phyloP scores from a whole-genome alignment of 2,797 vertebrate genomes.

The Crenuchus spilurus region DNA sequence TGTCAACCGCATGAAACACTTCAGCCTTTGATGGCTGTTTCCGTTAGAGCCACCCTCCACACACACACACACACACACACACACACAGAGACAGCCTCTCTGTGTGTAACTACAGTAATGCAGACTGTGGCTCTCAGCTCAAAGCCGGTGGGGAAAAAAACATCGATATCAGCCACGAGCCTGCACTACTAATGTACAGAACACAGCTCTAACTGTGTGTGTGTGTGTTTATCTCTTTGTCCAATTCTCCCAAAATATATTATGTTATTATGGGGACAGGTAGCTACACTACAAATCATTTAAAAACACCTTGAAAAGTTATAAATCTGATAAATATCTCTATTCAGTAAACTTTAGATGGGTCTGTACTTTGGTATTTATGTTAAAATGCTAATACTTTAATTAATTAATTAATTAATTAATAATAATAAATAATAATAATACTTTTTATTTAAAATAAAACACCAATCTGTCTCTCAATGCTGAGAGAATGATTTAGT shows the following conservation, averaged over 20 bases:
- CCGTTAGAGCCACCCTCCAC: slow-evolving; percentile 58
- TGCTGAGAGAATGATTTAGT: too few species aligned
- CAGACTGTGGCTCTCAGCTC: slow-evolving; percentile 35
- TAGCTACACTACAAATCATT: not conserved
- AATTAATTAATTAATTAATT: too few species aligned
- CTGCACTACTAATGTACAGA: not conserved
- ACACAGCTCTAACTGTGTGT: not conserved
- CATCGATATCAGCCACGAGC: not conserved
- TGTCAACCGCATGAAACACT: slow-evolving; percentile 61
- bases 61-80: not conserved
- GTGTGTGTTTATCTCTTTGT: not conserved
- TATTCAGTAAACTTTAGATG: too few species aligned
- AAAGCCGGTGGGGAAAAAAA: slow-evolving; percentile 22
- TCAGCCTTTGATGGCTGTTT: slow-evolving; percentile 67
- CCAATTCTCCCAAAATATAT: not conserved
- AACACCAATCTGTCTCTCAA: too few species aligned
- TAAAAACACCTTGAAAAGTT: too few species aligned
- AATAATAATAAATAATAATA: too few species aligned
- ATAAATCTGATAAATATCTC: too few species aligned
- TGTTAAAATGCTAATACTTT: too few species aligned
- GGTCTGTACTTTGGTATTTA: too few species aligned
- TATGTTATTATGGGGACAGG: not conserved
- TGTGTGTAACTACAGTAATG: slow-evolving; percentile 58
- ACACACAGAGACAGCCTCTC: not conserved
- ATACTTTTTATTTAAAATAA: too few species aligned